A percentile compares a stretch with the other conserved stretches of the same genome.
phyloP scores from a whole-genome alignment of 2,888 invertebrate species.

The Colletes collaris region DNA sequence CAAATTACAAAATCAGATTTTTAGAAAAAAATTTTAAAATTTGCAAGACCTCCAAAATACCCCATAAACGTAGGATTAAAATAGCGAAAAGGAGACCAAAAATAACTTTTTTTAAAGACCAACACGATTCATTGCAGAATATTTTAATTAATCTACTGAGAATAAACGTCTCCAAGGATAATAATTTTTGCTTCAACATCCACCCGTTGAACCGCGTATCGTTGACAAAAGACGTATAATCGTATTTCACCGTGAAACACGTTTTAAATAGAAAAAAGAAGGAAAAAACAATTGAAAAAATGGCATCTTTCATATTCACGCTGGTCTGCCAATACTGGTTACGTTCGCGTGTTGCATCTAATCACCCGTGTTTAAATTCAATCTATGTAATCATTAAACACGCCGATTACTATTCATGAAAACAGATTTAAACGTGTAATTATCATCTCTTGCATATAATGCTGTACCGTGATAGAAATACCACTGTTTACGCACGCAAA shows the following conservation, averaged over 20 bases:
- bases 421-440: slow-evolving; percentile 18
- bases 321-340: background rate
- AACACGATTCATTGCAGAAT: too few relatives aligned
- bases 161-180: too few relatives aligned
- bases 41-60: too few relatives aligned
- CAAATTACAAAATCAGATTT: too few relatives aligned
- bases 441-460: slow-evolving; percentile 7
- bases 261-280: background rate
- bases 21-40: too few relatives aligned
- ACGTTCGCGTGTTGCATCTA: background rate
- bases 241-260: background rate
- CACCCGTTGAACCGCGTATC: too few relatives aligned
- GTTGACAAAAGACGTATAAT: too few relatives aligned
- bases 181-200: too few relatives aligned
- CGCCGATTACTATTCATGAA: slow-evolving; percentile 22
- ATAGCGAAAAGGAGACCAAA: too few relatives aligned
- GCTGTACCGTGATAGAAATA: slow-evolving; percentile 12
- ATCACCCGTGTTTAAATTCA: background rate
- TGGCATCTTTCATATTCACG: background rate
- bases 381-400: background rate
- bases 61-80: too few relatives aligned
- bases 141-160: too few relatives aligned
- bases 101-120: too few relatives aligned
- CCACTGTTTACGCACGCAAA: background rate
- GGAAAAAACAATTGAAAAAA: background rate